Percentiles rank a stretch among this genome's conserved stretches.
Evolutionary conservation across 2,888 invertebrate species (phyloP).

Genomic region (Oscheius sp.): DNA sequence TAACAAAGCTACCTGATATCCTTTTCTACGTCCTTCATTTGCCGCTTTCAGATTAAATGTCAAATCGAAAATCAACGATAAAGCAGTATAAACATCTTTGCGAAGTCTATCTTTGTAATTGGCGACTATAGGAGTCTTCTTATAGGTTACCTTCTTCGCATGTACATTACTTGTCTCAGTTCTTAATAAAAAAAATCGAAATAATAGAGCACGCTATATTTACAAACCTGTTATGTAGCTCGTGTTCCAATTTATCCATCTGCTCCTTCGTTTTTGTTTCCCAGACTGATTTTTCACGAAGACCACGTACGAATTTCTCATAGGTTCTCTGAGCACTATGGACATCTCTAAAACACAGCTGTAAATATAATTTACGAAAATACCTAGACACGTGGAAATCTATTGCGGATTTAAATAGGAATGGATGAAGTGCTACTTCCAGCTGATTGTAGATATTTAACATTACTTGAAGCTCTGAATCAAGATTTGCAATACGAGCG

Average conservation of each 20-base stretch:
- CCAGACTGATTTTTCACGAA: neutral
- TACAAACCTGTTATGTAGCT: neutral
- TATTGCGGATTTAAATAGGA: neutral
- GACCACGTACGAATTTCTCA: neutral
- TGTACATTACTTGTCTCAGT: neutral
- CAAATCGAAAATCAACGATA: neutral
- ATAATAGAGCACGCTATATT: neutral
- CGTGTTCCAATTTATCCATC: neutral
- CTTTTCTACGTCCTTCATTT: neutral
- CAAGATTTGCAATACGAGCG: neutral
- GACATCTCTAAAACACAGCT: neutral
- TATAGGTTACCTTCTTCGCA: neutral
- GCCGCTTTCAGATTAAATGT: constrained; percentile 17
- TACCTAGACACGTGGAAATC: neutral
- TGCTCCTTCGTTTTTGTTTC: neutral
- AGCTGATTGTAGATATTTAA: neutral
- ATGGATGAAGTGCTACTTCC: neutral
- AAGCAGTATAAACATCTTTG: neutral
- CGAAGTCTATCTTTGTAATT: constrained; percentile 6
- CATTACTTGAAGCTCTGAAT: neutral
- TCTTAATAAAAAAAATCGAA: neutral
- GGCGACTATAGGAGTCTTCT: neutral
- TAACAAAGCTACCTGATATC: neutral
- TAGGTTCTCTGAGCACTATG: neutral
- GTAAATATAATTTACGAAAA: neutral